Evolutionary conservation across 1,140 invertebrate species (phyloP).

Genomic region (Macrosteles quadrilineatus): DNA sequence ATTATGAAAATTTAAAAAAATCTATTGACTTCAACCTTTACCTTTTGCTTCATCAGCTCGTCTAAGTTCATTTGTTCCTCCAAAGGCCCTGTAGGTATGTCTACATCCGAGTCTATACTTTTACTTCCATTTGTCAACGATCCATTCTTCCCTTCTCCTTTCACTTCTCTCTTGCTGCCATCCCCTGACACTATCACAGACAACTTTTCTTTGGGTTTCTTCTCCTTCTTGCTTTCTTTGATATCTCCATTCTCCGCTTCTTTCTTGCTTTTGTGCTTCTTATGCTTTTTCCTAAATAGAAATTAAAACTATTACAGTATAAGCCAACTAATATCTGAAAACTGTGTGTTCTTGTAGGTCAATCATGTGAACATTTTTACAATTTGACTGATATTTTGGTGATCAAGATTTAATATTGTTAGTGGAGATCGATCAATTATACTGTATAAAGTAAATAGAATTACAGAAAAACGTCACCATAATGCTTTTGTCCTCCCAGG

Average conservation of each 20-base stretch:
- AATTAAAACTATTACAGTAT: too few relatives aligned
- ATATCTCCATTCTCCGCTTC: slow-evolving; percentile 51
- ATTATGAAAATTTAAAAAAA: too few relatives aligned
- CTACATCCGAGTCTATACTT: slow-evolving; percentile 64
- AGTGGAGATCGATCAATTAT: too few relatives aligned
- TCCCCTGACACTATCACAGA: slow-evolving; percentile 27
- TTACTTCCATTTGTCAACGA: slow-evolving; percentile 34
- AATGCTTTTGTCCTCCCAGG: too few relatives aligned
- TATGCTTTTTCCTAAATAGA: slow-evolving; percentile 55
- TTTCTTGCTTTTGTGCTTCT: slow-evolving; percentile 49
- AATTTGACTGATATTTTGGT: too few relatives aligned
- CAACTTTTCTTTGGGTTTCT: slow-evolving; percentile 42
- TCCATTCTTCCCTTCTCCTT: slow-evolving; percentile 49
- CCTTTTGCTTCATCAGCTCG: slow-evolving; percentile 86
- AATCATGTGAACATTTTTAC: too few relatives aligned
- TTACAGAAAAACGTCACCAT: too few relatives aligned
- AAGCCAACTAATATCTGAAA: too few relatives aligned
- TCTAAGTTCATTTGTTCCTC: slow-evolving; percentile 86
- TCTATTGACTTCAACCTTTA: too few relatives aligned
- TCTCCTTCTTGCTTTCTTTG: slow-evolving; percentile 46
- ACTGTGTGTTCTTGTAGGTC: too few relatives aligned
- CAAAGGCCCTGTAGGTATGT: slow-evolving; percentile 67
- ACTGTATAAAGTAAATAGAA: too few relatives aligned
- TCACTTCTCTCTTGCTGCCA: slow-evolving; percentile 30
- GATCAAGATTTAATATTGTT: too few relatives aligned